Evolutionary conservation across 2,888 invertebrate species (phyloP).

Genomic region (Entomobrya proxima): DNA sequence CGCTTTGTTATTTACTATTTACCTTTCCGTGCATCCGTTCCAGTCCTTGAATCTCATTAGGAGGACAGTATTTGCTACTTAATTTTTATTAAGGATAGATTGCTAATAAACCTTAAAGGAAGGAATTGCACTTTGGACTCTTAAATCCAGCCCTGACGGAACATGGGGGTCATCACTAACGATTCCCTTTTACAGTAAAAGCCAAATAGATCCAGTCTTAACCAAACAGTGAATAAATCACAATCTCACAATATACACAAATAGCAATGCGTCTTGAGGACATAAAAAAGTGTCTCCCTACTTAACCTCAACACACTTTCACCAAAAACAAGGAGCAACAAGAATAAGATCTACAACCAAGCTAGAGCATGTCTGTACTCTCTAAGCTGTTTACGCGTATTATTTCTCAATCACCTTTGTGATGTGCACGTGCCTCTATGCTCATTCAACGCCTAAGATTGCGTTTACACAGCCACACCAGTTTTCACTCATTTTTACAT

Average conservation of each 20-base stretch:
- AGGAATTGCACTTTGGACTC: neutral
- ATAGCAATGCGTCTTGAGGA: neutral
- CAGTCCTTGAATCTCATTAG: conserved; percentile 44
- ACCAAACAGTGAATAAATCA: neutral
- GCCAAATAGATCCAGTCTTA: neutral
- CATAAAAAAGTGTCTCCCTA: conserved; percentile 19
- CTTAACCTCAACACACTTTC: conserved; percentile 64
- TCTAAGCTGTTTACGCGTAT: neutral
- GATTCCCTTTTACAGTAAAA: neutral
- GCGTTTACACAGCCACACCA: conserved; percentile 18
- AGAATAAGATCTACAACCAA: neutral
- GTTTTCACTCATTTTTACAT: conserved; percentile 1
- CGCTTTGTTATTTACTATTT: conserved; percentile 9
- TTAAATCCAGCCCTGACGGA: conserved; percentile 15
- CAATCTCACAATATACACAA: neutral
- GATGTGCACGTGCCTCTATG: conserved; percentile 56
- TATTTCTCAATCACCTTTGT: conserved; percentile 21
- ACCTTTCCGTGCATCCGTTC: conserved; percentile 25
- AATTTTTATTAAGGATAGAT: neutral
- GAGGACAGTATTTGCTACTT: neutral
- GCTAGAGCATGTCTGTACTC: neutral
- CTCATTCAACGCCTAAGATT: conserved; percentile 45
- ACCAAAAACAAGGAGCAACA: conserved; percentile 33
- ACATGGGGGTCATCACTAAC: neutral
- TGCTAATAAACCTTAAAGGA: neutral